These are phyloP conservation scores for Cydia splendana DNA, from an alignment of 1,140 invertebrate species.

Conservation along the genomic window DNA sequence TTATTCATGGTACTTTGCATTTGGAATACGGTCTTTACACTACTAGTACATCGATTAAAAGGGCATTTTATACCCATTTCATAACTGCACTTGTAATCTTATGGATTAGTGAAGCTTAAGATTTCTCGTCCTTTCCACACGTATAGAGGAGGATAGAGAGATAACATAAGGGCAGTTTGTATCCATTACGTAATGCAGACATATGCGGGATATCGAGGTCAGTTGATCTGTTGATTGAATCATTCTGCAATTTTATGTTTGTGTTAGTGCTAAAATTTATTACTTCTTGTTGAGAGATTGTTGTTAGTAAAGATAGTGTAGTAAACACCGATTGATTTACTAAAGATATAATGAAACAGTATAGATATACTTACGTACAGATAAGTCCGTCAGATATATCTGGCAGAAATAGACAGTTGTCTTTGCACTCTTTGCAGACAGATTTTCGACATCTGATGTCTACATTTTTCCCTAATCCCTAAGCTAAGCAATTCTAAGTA, in stretches of 20 bases:
- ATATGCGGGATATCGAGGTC: slow-evolving; percentile 21
- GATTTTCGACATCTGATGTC: too few relatives aligned
- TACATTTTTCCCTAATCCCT: too few relatives aligned
- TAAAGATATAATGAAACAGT: neutral
- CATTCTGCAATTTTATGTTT: neutral
- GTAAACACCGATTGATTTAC: neutral
- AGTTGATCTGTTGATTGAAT: slow-evolving; percentile 13
- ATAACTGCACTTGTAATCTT: neutral
- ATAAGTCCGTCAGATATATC: neutral
- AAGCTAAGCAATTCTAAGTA: too few relatives aligned
- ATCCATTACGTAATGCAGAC: neutral
- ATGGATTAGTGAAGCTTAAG: neutral
- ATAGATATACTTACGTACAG: neutral
- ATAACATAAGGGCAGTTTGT: slow-evolving; percentile 24
- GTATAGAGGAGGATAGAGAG: neutral
- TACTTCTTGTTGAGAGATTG: neutral
- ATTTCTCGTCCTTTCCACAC: slow-evolving; percentile 11
- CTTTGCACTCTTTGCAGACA: too few relatives aligned
- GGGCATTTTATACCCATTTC: neutral
- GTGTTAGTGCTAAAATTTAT: neutral
- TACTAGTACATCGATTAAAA: neutral
- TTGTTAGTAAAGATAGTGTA: neutral
- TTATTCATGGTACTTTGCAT: neutral
- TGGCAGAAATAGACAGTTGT: too few relatives aligned
- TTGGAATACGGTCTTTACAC: neutral